phyloP scores from a whole-genome alignment of 1,140 invertebrate species.

The Euschistus heros region DNA sequence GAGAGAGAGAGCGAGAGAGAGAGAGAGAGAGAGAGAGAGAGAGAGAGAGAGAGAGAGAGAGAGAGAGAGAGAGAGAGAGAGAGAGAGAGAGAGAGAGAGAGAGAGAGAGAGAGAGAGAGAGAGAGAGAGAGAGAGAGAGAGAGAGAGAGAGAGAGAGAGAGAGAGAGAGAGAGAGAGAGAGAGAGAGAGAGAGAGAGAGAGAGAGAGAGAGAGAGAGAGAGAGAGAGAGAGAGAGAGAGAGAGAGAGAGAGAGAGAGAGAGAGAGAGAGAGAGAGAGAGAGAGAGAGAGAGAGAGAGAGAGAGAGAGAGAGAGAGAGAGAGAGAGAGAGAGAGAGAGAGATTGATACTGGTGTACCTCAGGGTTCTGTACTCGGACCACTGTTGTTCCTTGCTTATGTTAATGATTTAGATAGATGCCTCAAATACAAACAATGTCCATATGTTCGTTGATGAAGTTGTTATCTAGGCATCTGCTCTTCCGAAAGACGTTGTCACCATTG shows the following conservation, averaged over 20 bases:
- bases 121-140: neutral
- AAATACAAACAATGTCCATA: no score
- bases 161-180: neutral
- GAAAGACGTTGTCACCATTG: no score
- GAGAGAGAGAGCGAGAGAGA: constrained; percentile 23
- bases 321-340: no score
- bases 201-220: neutral
- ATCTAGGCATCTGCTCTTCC: no score
- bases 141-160: neutral
- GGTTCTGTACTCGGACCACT: no score
- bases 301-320: neutral
- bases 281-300: neutral
- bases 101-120: neutral
- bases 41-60: constrained; percentile 15
- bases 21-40: constrained; percentile 19
- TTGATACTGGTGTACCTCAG: no score
- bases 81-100: neutral
- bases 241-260: neutral
- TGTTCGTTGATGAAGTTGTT: no score
- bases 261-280: neutral
- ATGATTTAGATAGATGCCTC: no score
- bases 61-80: constrained; percentile 10
- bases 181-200: neutral
- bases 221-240: neutral
- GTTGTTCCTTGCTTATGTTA: no score